phyloP scores from a whole-genome alignment of 2,888 invertebrate genomes.

The Embidobia sp. region DNA sequence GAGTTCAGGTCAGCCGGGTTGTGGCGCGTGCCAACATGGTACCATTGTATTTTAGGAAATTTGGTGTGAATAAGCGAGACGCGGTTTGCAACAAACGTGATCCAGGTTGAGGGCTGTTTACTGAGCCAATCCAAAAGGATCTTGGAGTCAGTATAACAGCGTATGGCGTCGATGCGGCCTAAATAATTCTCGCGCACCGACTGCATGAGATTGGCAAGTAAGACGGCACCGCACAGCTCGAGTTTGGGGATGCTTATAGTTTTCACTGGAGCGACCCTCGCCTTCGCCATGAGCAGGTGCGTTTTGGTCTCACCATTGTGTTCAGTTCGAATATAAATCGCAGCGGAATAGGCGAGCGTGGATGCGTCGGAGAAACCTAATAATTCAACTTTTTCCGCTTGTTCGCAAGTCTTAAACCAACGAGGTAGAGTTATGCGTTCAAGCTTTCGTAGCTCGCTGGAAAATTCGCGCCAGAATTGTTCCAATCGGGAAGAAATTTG shows the following conservation, averaged over 20 bases:
- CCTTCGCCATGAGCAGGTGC: not conserved
- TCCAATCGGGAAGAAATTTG: not conserved
- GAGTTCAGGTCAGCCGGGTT: not conserved
- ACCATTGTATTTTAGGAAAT: not conserved
- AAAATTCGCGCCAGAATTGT: not conserved
- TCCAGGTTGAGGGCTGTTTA: not conserved
- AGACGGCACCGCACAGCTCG: not conserved
- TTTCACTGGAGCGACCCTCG: not conserved
- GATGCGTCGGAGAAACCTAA: not conserved
- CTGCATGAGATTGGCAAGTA: not conserved
- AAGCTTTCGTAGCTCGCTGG: not conserved
- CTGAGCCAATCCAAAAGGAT: slow-evolving; percentile 3
- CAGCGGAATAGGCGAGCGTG: not conserved
- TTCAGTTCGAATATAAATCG: not conserved
- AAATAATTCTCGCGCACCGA: not conserved
- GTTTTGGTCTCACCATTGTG: not conserved
- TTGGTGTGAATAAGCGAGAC: not conserved
- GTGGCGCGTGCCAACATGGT: not conserved
- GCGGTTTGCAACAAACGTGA: not conserved
- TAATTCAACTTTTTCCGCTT: not conserved
- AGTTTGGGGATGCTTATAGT: not conserved
- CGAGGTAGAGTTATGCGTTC: not conserved
- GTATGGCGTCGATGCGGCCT: not conserved
- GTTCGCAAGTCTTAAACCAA: not conserved
- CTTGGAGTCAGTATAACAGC: not conserved